These are phyloP conservation scores for Cardinalis cardinalis DNA, from an alignment of 2,113 vertebrate genomes.

Conservation along the genomic window DNA sequence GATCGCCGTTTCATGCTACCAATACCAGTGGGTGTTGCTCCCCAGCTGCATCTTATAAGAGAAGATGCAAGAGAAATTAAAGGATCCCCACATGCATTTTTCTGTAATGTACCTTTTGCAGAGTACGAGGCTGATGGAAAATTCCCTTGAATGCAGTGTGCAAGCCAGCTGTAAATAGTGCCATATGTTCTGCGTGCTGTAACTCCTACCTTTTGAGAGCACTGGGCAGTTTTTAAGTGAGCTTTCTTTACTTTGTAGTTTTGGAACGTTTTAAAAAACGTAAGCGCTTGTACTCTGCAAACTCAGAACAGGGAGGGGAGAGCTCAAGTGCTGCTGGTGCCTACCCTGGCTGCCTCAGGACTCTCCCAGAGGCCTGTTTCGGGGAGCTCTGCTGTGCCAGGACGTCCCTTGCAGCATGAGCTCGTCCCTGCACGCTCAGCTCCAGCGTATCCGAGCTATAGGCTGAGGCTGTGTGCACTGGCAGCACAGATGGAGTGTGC, in stretches of 20 bases:
- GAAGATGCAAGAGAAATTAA: constrained; percentile 51
- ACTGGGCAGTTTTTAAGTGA: background rate
- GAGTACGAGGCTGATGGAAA: background rate
- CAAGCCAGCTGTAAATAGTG: background rate
- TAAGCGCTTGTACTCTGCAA: background rate
- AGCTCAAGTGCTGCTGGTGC: background rate
- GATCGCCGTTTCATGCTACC: background rate
- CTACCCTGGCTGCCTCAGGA: background rate
- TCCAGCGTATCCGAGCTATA: background rate
- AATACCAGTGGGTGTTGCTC: constrained; percentile 12
- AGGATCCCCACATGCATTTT: constrained; percentile 19
- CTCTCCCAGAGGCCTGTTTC: background rate
- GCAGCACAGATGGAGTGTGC: constrained; percentile 72
- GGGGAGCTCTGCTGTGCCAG: background rate
- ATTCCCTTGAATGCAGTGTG: background rate
- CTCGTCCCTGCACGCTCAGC: background rate
- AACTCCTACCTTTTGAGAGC: background rate
- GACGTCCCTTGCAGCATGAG: accelerated
- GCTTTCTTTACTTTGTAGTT: background rate
- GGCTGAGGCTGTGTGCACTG: constrained; percentile 56
- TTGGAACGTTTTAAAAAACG: background rate
- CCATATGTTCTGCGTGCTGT: background rate
- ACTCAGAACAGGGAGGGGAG: background rate
- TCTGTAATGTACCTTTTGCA: constrained; percentile 25
- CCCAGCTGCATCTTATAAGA: constrained; percentile 44